Evolutionary conservation across 35 echinoderm and acorn worm genomes (phyloP).

Genomic region (Apostichopus japonicus): DNA sequence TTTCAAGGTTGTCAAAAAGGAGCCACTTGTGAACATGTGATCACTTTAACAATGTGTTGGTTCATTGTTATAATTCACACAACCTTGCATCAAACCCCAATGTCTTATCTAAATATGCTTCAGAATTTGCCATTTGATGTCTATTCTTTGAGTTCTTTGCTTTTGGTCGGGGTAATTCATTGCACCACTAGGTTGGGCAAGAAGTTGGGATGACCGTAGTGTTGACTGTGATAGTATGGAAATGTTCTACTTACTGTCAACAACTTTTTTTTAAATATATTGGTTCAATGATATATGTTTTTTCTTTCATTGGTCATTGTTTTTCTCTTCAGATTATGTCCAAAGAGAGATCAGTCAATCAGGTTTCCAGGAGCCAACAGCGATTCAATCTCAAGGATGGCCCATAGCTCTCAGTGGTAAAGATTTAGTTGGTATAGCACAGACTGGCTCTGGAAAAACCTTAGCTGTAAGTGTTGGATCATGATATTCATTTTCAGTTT

Average conservation of each 20-base stretch:
- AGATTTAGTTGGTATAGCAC: constrained; percentile 92
- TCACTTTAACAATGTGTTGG: not conserved
- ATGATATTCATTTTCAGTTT: not conserved
- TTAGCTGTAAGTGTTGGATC: constrained; percentile 75
- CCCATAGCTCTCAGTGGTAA: constrained; percentile 92
- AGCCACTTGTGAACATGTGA: not conserved
- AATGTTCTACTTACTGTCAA: no score
- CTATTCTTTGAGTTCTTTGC: no score
- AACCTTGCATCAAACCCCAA: no score
- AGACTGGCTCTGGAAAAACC: constrained; percentile 96
- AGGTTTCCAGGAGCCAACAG: constrained; percentile 81
- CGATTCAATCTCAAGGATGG: constrained; percentile 97
- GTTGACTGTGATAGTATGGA: not conserved
- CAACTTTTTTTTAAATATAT: no score
- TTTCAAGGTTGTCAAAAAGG: not conserved
- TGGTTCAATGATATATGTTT: no score
- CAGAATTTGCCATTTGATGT: no score
- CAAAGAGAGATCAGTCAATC: constrained; percentile 63
- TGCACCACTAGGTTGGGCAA: no score
- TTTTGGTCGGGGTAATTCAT: no score
- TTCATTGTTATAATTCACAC: no score
- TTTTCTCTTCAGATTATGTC: constrained; percentile 78
- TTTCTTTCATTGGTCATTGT: not conserved
- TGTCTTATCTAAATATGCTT: no score
- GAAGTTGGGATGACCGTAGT: no score